Evolutionary conservation across 2,888 invertebrate genomes (phyloP), one percentile per base, ranked within the genome.

Genomic region (Drosophila tanythrix): DNA sequence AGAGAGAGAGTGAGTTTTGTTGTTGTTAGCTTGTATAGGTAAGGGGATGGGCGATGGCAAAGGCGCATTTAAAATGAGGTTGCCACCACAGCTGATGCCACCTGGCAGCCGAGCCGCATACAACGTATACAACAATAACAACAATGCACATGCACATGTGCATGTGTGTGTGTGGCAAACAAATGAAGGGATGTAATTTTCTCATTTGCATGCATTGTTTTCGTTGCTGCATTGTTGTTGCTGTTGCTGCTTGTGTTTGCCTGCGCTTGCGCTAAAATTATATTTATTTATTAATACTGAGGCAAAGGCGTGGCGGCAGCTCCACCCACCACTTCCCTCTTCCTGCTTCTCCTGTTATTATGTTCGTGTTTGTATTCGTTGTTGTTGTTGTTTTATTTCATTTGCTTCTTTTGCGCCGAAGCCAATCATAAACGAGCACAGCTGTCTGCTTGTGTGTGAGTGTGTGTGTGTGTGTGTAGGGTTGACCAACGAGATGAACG

Each of bases 181-280:
- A 91, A 92, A 92, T 92, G 92, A 92, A 92, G 92, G 92, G 92
- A 92, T 92, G 92, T 90, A 92, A 92, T 92, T 92, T 88, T 90
- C 91, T 88, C 88, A 90, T 88, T 91, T 91, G 78, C 88, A 74
- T 84, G 75, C 79, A 81, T 86, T 83, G 87, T 86, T 83, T 81
- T 75, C 56, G 79, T 72, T 70, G 70, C 79, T 65, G 71, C 66
- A 72, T 76, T 77, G 76, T 79, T 77, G 68, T 78, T 82, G 79
- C 72, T 75, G 63, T 60, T 68, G 56, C 53, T 74, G 65, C 70
- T 73, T 74, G 79, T 88, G 74, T 83, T 84, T 88, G 88, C 87
- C 76, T 79, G 90, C 93, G 93, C 93, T 90, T 93, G 93, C 93
- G 93, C 93, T 90, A 88, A 90, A 92, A 92, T 92, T 92, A 92